These are phyloP conservation scores for Melanotaenia duboulayi DNA, from an alignment of 2,113 vertebrate species.

Conservation along the genomic window DNA sequence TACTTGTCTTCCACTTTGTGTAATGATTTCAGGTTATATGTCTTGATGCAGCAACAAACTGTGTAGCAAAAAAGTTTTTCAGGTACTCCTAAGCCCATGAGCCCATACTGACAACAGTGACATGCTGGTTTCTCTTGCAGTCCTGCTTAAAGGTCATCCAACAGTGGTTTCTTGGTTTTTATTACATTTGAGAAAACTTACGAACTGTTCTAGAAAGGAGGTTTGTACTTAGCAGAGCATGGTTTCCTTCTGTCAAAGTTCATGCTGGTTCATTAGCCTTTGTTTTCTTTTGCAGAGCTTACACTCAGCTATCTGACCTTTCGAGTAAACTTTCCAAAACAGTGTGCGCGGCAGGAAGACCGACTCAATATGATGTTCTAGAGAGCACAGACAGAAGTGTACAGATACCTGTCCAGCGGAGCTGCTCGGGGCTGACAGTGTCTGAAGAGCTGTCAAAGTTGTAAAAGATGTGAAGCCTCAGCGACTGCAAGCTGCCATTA, in stretches of 20 bases:
- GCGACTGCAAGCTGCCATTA: neutral
- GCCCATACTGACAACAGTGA: no score
- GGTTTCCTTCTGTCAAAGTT: neutral
- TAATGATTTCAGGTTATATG: no score
- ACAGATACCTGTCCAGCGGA: neutral
- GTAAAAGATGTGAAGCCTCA: neutral
- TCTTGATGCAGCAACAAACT: no score
- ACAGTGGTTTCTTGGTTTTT: no score
- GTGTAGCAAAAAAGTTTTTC: no score
- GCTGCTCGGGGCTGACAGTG: neutral
- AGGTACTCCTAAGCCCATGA: no score
- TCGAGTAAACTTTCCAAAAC: neutral
- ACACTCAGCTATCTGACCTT: neutral
- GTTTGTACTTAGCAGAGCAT: no score
- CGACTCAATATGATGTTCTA: neutral
- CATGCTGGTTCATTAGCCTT: neutral
- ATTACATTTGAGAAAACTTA: no score
- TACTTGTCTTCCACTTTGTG: no score
- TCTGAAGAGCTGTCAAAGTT: neutral
- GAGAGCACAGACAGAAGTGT: neutral
- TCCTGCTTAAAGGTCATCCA: no score
- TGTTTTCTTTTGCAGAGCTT: neutral
- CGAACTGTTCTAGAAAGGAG: no score
- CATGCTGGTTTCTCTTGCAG: no score
- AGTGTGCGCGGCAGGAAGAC: neutral